Conservation (phyloP, 2,888 invertebrate genomes). For the Miltochrista miniata region DNA sequence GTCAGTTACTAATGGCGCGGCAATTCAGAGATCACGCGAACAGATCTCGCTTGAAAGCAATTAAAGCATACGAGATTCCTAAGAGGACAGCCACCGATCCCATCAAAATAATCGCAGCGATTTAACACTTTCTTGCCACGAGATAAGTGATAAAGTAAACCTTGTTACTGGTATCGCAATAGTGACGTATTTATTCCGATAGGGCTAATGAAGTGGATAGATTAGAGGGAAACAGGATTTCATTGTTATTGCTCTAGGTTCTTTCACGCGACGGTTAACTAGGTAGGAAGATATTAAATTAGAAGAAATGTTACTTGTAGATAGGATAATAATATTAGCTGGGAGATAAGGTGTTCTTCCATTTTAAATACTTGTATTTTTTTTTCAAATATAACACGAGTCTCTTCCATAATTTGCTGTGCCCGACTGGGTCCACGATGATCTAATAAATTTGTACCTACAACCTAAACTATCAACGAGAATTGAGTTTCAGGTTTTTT, state of each 20-base stretch:
- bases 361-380: too few species aligned
- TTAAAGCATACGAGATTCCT: constrained; percentile 70
- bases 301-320: too few species aligned
- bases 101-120: constrained; percentile 68
- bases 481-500: too few species aligned
- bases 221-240: constrained; percentile 28
- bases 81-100: constrained; percentile 59
- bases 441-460: too few species aligned
- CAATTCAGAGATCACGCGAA: constrained; percentile 38
- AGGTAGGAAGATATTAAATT: too few species aligned
- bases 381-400: too few species aligned
- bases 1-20: constrained; percentile 70
- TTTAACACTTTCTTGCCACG: constrained; percentile 72
- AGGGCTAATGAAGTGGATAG: constrained; percentile 39
- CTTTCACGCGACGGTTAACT: too few species aligned
- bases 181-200: constrained; percentile 42
- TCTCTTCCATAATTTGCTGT: too few species aligned
- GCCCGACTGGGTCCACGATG: too few species aligned
- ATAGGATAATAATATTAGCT: too few species aligned
- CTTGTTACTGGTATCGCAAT: constrained; percentile 28
- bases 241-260: constrained; percentile 22
- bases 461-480: too few species aligned
- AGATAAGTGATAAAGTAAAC: constrained; percentile 60
- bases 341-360: too few species aligned
- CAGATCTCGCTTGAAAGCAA: constrained; percentile 54